Evolutionary conservation across 2,797 vertebrate genomes (phyloP).

Genomic region (Phalanger gymnotis): DNA sequence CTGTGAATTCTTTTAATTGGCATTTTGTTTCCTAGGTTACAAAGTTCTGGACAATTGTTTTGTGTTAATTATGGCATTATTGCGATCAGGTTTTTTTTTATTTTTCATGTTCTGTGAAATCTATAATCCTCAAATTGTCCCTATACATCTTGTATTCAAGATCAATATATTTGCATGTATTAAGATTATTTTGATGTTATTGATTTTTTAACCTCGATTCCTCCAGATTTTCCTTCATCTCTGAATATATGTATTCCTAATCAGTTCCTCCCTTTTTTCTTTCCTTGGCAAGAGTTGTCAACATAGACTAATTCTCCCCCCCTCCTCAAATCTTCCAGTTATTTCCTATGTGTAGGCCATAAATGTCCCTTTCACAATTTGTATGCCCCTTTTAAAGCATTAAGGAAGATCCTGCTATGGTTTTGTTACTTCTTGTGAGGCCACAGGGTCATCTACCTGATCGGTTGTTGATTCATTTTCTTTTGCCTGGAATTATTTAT

Average conservation of each 20-base stretch:
- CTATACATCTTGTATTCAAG: neutral
- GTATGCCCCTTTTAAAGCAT: too few relatives aligned
- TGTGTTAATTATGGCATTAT: neutral
- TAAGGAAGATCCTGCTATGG: too few relatives aligned
- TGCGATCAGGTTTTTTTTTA: neutral
- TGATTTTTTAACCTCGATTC: neutral
- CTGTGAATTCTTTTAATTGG: neutral
- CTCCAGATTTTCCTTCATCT: neutral
- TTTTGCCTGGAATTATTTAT: neutral
- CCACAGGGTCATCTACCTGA: neutral
- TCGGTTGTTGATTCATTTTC: neutral
- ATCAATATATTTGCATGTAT: neutral
- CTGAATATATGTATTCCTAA: neutral
- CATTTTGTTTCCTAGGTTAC: neutral
- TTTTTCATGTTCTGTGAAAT: neutral
- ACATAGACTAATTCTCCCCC: neutral
- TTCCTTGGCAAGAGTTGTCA: neutral
- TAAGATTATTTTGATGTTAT: neutral
- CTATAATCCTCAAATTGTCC: neutral
- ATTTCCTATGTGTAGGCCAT: neutral
- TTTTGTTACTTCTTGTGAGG: neutral
- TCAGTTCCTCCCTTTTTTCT: neutral
- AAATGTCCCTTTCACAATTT: neutral
- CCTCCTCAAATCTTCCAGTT: neutral
- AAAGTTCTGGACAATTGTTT: neutral